Evolutionary conservation across 2,888 invertebrate species (phyloP).

Genomic region (Laspeyria flexula): DNA sequence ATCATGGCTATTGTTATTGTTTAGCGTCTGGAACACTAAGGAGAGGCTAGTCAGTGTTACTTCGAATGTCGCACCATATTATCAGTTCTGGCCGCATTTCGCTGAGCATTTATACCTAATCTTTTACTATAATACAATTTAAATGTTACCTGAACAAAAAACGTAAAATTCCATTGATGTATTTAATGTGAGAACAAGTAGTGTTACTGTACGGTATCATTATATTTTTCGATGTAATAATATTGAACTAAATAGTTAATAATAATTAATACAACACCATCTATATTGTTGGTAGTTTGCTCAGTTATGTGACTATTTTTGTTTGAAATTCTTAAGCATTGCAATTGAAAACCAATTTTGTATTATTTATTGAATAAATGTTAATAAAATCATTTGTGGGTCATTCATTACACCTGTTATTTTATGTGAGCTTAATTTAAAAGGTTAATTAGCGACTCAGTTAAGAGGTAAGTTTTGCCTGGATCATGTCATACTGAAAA

Average conservation of each 20-base stretch:
- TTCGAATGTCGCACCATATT: constrained; percentile 54
- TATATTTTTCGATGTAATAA: constrained; percentile 75
- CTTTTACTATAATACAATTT: constrained; percentile 34
- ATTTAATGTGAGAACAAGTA: constrained; percentile 62
- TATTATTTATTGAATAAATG: constrained; percentile 86
- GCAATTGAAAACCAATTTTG: constrained; percentile 80
- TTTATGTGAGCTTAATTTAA: no score
- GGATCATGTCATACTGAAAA: no score
- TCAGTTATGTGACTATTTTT: constrained; percentile 73
- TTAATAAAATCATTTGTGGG: constrained; percentile 77
- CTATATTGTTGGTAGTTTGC: constrained; percentile 70
- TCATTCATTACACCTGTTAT: constrained; percentile 27
- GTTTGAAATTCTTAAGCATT: constrained; percentile 73
- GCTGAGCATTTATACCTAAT: constrained; percentile 64
- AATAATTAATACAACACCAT: constrained; percentile 56
- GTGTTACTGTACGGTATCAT: constrained; percentile 67
- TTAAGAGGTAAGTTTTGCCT: no score
- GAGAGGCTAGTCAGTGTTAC: constrained; percentile 57
- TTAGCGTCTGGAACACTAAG: constrained; percentile 33
- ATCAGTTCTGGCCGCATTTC: constrained; percentile 62
- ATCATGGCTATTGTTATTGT: constrained; percentile 45
- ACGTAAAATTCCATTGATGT: constrained; percentile 70
- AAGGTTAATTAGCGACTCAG: no score
- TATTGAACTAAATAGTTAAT: constrained; percentile 54
- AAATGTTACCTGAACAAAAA: constrained; percentile 48